Base-by-base conservation (phyloP, 2,113 vertebrate species). In the Sorex araneus region DNA sequence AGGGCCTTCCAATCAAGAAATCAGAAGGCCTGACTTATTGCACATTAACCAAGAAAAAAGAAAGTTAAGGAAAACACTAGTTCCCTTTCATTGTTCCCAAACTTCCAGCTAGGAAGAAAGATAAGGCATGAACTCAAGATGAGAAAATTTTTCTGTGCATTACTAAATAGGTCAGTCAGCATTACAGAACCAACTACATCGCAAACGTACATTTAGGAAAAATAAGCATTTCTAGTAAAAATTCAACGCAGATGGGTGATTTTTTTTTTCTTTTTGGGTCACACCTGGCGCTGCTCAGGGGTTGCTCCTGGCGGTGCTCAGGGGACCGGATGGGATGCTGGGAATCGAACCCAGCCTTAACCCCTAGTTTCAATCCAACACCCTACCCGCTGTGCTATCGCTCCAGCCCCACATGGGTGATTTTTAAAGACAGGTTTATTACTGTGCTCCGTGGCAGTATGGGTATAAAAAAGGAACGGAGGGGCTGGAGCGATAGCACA, bases 191-290 rank as follows among this genome's bases (percentile, higher is more conserved):
- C 60, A 4, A 43, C 36, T 36, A 88, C 32, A 64, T 23, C 28
- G 43, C 6, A 92, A 79, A 40, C 19, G 71, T 71, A 45, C 43
- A 89, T 28, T 76, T 8, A 74, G 27, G 12, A n/a, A 54, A 43
- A 84, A 57, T 43, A 71, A 36, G 8, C 66, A 30, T 85, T 89
- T 66, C 90, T 77, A 89, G 91, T 90, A 76, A 94, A 86, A 23
- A 86, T 27, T 2, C 0, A 40, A 90, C 47, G 83, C 40, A 85
- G 4, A 88, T 92, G 4, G 30, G 3, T 28, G 92, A 70, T 21
- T n/a, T 78, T 70, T 91, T n/a, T n/a, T n/a, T n/a, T n/a, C n/a
- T n/a, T n/a, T n/a, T n/a, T n/a, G n/a, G n/a, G n/a, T n/a, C n/a
- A n/a, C n/a, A n/a, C n/a, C n/a, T n/a, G n/a, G n/a, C n/a, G n/a